Conservation (phyloP, 1,140 invertebrate genomes). For the Drosophila virilis region DNA sequence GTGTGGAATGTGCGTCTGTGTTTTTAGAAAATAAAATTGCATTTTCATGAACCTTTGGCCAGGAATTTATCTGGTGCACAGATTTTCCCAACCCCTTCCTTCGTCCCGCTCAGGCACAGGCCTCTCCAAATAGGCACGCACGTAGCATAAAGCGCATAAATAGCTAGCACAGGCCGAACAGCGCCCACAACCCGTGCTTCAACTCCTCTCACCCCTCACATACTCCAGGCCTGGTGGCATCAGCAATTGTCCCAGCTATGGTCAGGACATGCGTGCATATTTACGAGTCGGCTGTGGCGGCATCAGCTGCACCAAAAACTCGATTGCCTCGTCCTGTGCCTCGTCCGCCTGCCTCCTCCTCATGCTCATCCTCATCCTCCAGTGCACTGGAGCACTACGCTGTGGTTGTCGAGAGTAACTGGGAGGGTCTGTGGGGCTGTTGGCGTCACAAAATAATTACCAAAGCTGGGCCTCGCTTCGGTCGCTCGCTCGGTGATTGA, state of each 20-base stretch:
- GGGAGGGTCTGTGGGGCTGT: constrained; percentile 17
- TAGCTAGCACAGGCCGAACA: constrained; percentile 59
- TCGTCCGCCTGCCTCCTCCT: constrained; percentile 1
- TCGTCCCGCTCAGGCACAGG: background rate
- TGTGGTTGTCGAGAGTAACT: constrained; percentile 15
- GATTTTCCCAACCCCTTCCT: constrained; percentile 47
- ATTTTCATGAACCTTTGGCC: constrained; percentile 81
- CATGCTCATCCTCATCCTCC: too few relatives aligned
- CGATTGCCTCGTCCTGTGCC: constrained; percentile 59
- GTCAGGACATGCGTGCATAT: constrained; percentile 79
- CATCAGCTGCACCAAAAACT: constrained; percentile 82
- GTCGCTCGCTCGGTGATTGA: constrained; percentile 65
- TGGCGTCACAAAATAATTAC: constrained; percentile 81
- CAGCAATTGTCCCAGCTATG: constrained; percentile 51
- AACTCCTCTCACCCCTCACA: background rate
- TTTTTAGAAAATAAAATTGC: constrained; percentile 83
- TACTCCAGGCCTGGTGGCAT: constrained; percentile 20
- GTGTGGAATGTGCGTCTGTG: constrained; percentile 64
- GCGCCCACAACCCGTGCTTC: too few relatives aligned
- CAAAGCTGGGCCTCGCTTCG: constrained; percentile 52
- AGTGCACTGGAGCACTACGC: constrained; percentile 24
- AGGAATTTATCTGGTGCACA: constrained; percentile 78
- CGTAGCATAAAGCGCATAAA: constrained; percentile 79
- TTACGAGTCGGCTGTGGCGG: constrained; percentile 75
- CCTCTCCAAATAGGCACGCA: constrained; percentile 68